A percentile compares a stretch with the other conserved stretches of the same genome.
Conservation (phyloP, 2,797 vertebrate genomes). For the Sus cebifrons region DNA sequence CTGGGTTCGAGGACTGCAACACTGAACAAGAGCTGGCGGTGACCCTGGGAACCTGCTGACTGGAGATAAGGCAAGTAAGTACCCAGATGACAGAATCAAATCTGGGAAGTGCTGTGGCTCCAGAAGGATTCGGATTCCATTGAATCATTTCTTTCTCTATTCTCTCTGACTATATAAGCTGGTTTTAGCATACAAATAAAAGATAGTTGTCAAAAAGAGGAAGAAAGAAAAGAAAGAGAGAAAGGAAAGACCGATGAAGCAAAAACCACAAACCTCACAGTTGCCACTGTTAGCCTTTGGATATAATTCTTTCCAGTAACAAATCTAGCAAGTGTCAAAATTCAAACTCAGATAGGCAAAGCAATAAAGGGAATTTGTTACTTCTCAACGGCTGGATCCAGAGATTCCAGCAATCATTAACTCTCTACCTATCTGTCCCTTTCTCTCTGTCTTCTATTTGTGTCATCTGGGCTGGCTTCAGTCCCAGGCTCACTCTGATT, state of each 20-base stretch:
- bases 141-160: neutral
- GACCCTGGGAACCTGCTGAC: neutral
- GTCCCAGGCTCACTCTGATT: slow-evolving; percentile 9
- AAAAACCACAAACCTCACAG: neutral
- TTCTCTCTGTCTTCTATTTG: neutral
- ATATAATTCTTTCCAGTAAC: slow-evolving; percentile 56
- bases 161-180: neutral
- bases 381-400: neutral
- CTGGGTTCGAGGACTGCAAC: neutral
- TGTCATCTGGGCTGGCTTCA: neutral
- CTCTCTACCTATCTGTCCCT: neutral
- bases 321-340: slow-evolving; percentile 24
- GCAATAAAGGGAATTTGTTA: neutral
- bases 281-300: neutral
- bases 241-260: slow-evolving; percentile 12
- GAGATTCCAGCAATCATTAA: neutral
- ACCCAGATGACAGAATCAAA: neutral
- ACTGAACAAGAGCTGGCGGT: neutral
- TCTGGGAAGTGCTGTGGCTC: neutral
- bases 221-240: neutral
- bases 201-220: neutral
- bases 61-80: neutral
- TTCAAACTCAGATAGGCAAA: neutral
- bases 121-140: neutral
- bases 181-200: slow-evolving; percentile 54